Evolutionary conservation across 2,888 invertebrate genomes (phyloP), one percentile per base, ranked within the genome.

Genomic region (Troides oblongomaculatus): DNA sequence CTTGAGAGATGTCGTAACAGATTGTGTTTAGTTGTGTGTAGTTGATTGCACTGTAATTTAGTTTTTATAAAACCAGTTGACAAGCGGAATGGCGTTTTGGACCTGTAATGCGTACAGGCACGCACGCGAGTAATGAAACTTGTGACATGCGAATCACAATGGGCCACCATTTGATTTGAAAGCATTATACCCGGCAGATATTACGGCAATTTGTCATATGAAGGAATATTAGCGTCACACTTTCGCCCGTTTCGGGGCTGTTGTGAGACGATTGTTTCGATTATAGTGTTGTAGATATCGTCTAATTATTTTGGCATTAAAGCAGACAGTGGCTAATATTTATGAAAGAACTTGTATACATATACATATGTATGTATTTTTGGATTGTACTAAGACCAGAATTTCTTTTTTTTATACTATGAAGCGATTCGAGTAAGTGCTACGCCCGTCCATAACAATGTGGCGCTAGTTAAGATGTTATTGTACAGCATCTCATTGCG

Each of bases 211-310:
- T 91, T 89, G 89, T 91, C 90, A 91, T 87, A 78, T 84, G 84
- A 83, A 84, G 79, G 81, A 85, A 86, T 84, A 89, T 89, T 88
- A 88, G 79, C 81, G 89, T 89, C 88, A 88, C 86, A 90, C 91
- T 90, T 90, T 91, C 89, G 81, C 89, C 88, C 80, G 87, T 89
- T 88, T 86, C 79, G 79, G 82, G 78, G 83, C 78, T 80, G 84
- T 87, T 62, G 85, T 83, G 83, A 83, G 82, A 76, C 81, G 87
- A 89, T 86, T 30, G 79, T 77, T 84, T 83, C 87, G 85, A 76
- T 76, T 74, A 71, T 64, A 68, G 62, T 66, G 65, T 66, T 69
- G 71, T 71, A 72, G 63, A 71, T 68, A 74, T 73, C 64, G 43
- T 61, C 61, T 56, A 50, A 50, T 50, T 50, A 17, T 12, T 50